Base-by-base conservation (phyloP, 2,797 vertebrate genomes). In the Acrossocheilus fasciatus region DNA sequence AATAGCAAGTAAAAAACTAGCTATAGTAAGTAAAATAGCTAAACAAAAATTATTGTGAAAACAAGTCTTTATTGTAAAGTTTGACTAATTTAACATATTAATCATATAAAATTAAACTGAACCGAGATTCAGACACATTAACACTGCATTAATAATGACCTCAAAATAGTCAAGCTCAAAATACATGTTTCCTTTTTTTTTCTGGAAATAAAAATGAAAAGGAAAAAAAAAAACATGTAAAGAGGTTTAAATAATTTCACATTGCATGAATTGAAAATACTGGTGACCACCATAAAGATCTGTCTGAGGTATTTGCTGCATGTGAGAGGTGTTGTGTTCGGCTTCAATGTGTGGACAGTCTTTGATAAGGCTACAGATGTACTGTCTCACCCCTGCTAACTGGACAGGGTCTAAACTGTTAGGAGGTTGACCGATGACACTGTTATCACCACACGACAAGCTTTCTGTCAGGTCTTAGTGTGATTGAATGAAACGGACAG, bases 281-380 rank as follows among this genome's bases (percentile, higher is more conserved):
- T 68, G 4, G 1, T 81, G 43, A 50, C 41, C 26, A 14, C 26
- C 18, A 2, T 20, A 66, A 81, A 68, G 26, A 17, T 30, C 66
- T n/a, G 45, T 39, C 45, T 69, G 30, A 36, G 80, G 64, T 69
- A 69, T 81, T 81, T 81, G 20, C 79, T 81, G 45, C 77, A 64
- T 54, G 66, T 82, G 59, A 64, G 77, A 78, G n/a, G 76, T 74
- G 81, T 64, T 73, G 89, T 88, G 89, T 73, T 70, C 23, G 66
- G n/a, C 74, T 79, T 90, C 89, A 85, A 87, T 2, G 90, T 86
- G 88, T 76, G 86, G 91, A 94, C 90, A 92, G 90, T 57, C 84
- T 1, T 87, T 89, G 93, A 93, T 93, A 92, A 91, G 77, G 11
- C 82, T 86, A 90, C 88, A 89, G 87, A 88, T 89, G 90, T 91